Base-by-base conservation (phyloP, 2,888 invertebrate species). In the Dromius quadrimaculatus region DNA sequence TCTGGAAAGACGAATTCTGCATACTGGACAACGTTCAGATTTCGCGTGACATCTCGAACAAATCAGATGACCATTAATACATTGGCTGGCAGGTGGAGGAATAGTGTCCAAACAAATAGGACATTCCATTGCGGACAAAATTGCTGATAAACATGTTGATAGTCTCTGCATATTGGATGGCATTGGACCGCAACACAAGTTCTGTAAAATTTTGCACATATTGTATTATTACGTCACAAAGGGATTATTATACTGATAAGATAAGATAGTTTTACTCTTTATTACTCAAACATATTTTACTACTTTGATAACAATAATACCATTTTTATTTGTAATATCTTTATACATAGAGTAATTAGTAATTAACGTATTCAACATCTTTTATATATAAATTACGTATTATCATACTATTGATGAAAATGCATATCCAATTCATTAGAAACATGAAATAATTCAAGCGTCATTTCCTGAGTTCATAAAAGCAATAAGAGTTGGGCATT, bases 41-140 rank as follows among this genome's bases (percentile, higher is more conserved):
- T 87, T 87, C 11, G 86, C 81, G 75, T 88, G 85, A 76, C 89
- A 90, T 71, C 83, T 83, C 32, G 85, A 82, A 77, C 89, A 89
- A 47, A 89, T 84, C 72, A 89, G 82, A 78, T 90, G 90, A 0
- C 90, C 89, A 75, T 89, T 87, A 65, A 87, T 87, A 76, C 90
- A 90, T 76, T 89, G 89, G 74, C 87, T 85, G 0, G 86, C 86
- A 2, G 89, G 89, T 8, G 89, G 87, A 36, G 83, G 78, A 71
- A 88, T 87, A 63, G 87, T 88, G 74, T 88, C 87, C 74, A 88
- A 80, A 76, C 90, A 90, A 45, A 90, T 85, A 15, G 90, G 89
- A 76, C 90, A 90, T 77, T 90, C 89, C 72, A 90, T 80, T 73
- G 85, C 81, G 61, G 81, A 78, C 45, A 87, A 79, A 71, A 87